Evolutionary conservation across 2,797 vertebrate genomes (phyloP), one percentile per base, ranked within the genome.

Genomic region (Anguilla megastoma): DNA sequence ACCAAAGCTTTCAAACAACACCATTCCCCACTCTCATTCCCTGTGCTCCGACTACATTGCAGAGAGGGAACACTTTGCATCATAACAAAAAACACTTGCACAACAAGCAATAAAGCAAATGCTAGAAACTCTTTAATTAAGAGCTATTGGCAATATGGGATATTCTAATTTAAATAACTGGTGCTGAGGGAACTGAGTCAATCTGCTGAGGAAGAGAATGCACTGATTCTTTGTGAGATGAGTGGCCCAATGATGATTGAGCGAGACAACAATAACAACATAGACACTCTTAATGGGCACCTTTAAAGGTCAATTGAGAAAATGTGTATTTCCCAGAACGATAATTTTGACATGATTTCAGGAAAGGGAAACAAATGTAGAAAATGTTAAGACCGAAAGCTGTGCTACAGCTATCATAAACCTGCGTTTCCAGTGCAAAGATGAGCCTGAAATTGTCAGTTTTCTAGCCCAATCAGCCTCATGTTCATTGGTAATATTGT

Each of bases 101-200:
- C 71, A 76, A 36, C 71, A 30, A 71, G 21, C 45, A 83, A n/a
- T n/a, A 50, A 41, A 50, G 10, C 80, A 50, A 83, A 41, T 14
- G 21, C 80, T 27, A n/a, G 41, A n/a, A 50, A 41, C 21, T 18
- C 45, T 80, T 80, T 80, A 80, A 83, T 83, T 83, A 83, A 50
- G 80, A 83, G 80, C 18, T 83, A 83, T 52, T 83, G 80, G n/a
- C 80, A 83, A 50, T 41, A 36, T 41, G 74, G 74, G 36, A 41
- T 36, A 83, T 83, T n/a, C 21, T n/a, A 83, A 83, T 45, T 80
- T 45, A 45, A 80, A 48, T 80, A 80, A 80, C 36, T 45, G 33
- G 18, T 80, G 76, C 36, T 80, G 8, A 1, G 76, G 76, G 76
- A 48, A 45, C 76, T 6, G 74, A 12, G 33, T 1, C 16, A 21